Base-by-base conservation (phyloP, 2,888 invertebrate genomes). In the Chalcosyrphus nemorum region DNA sequence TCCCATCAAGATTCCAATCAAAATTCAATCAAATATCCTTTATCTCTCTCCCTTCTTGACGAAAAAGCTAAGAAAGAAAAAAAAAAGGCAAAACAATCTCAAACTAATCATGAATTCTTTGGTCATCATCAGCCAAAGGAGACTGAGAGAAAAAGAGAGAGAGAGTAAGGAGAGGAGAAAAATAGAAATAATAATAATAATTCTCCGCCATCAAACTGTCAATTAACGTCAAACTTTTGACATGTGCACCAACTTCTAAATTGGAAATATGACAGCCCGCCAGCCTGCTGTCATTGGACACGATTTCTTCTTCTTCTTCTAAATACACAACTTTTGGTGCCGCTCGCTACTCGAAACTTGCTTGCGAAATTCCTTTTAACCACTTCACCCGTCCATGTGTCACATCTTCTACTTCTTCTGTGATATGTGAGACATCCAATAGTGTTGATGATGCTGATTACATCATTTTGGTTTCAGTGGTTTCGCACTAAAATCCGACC, bases 21-120 rank as follows among this genome's bases (percentile, higher is more conserved):
- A 52, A 76, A 82, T 78, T 82, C 82, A 78, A 82, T 82, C 78
- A 77, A 82, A 78, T 50, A 54, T 68, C 78, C 72, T 68, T 74
- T 41, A 41, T 21, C 71, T 27, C 56, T 59, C n/a, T 27, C 24
- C 0, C 24, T n/a, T n/a, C n/a, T n/a, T n/a, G n/a, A n/a, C n/a
- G 24, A 24, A 24, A 24, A 24, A 24, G 4, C 2, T 2, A 24
- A 21, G 52, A 65, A 66, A 24, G 1, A 35, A 21, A 70, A 11
- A 35, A 21, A 57, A 63, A 66, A 15, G 0, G 21, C 15, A 47
- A 7, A 35, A 61, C 24, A 45, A 56, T 45, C 57, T 2, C 50
- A 57, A 82, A 63, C 68, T 68, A 74, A 78, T 68, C 77, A 66
- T 47, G 61, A 32, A 68, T 59, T 76, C 76, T 41, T 76, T 24